Base-by-base conservation (phyloP, 2,113 vertebrate species). In the Albula glossodonta region DNA sequence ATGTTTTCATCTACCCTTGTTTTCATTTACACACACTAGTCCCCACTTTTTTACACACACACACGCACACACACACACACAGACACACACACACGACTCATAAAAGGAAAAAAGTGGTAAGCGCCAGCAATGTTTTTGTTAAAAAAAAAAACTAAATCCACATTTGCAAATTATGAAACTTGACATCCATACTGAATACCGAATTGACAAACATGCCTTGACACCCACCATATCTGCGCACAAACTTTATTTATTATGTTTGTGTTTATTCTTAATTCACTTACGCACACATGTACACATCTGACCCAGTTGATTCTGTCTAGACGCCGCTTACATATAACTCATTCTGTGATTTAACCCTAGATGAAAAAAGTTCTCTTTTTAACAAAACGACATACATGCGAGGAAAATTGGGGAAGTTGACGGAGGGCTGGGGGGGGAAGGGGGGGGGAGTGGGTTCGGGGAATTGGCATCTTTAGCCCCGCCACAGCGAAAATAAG, bases 321-420 rank as follows among this genome's bases (percentile, higher is more conserved):
- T 74, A 31, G 70, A 74, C 70, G 25, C 70, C n/a, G 22, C 70
- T 31, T 31, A 31, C 70, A 74, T n/a, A 8, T 74, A 25, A 74
- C 2, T 25, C 31, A n/a, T 2, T 22, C n/a, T 74, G 70, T 9
- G 70, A 74, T 31, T 10, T 74, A n/a, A 5, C 5, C 70, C 70
- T 74, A 1, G 22, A 74, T 74, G n/a, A n/a, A 74, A 74, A 74
- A 74, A 74, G 70, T 74, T 74, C 70, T n/a, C 70, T 74, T 74
- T 74, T 74, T 74, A 74, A 74, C 22, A 41, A 74, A 74, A 74
- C 70, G 5, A n/a, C 70, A 31, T 25, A 74, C 31, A 74, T 74
- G 70, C 70, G 9, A 74, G 70, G 70, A 31, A 41, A 25, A n/a
- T 74, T 25, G 31, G 22, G 70, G 70, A 74, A 74, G 70, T 74